Evolutionary conservation across 2,888 invertebrate genomes (phyloP).

Genomic region (Agrochola litura): DNA sequence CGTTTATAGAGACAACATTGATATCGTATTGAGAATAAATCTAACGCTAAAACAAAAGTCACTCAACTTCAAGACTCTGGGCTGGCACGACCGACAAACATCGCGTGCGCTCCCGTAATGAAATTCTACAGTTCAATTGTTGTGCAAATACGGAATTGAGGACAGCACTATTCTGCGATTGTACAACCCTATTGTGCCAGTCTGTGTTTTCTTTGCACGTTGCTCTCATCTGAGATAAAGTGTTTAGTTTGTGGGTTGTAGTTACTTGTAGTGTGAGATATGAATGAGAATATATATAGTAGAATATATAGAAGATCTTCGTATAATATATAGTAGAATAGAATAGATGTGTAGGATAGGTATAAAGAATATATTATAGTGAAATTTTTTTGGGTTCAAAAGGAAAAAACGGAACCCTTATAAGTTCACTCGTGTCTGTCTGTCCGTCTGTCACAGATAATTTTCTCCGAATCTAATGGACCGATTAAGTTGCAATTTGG

Average conservation of each 20-base stretch:
- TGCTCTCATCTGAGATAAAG: slow-evolving; percentile 23
- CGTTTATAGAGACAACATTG: not conserved
- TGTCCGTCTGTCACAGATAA: too few species aligned
- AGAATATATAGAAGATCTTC: too few species aligned
- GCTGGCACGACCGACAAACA: slow-evolving; percentile 44
- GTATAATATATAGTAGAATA: too few species aligned
- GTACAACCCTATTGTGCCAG: slow-evolving; percentile 45
- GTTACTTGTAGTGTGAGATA: not conserved
- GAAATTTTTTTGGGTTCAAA: too few species aligned
- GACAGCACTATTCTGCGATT: slow-evolving; percentile 41
- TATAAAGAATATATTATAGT: too few species aligned
- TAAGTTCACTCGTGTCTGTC: too few species aligned
- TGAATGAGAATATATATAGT: too few species aligned
- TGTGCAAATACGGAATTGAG: slow-evolving; percentile 52
- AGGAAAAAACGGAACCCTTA: too few species aligned
- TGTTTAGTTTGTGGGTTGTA: slow-evolving; percentile 13
- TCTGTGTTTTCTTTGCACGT: slow-evolving; percentile 17
- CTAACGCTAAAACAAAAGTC: slow-evolving; percentile 23
- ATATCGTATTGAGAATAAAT: not conserved
- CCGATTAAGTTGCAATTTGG: too few species aligned
- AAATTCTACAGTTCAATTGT: slow-evolving; percentile 62
- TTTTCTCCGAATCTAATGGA: too few species aligned
- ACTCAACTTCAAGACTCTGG: slow-evolving; percentile 8
- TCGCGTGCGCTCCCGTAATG: slow-evolving; percentile 45
- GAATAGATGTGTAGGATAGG: too few species aligned